phyloP scores from a whole-genome alignment of 1,140 invertebrate genomes.

The Papilio polytes region DNA sequence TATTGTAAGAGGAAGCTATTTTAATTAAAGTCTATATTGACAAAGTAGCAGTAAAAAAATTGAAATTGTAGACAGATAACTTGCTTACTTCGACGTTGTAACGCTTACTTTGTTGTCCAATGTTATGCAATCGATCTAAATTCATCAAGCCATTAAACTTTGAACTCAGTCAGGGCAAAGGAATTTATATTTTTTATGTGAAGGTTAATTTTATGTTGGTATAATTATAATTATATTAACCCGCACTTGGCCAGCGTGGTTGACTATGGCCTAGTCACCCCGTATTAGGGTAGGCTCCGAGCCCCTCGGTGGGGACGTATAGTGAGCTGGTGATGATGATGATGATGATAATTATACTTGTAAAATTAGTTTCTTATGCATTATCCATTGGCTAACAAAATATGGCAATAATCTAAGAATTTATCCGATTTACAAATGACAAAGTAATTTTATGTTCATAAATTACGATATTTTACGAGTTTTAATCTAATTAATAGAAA shows the following conservation, averaged over 20 bases:
- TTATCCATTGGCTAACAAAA: too few relatives aligned
- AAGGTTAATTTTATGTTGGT: not conserved
- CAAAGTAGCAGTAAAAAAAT: not conserved
- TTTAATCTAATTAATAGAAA: not conserved
- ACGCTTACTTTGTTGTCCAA: conserved; percentile 3
- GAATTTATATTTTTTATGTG: not conserved
- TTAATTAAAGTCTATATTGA: not conserved
- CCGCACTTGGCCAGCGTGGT: too few relatives aligned
- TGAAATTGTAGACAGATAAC: not conserved
- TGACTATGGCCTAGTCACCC: too few relatives aligned
- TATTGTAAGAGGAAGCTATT: not conserved
- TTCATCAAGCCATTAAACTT: conserved; percentile 14
- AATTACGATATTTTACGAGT: too few relatives aligned
- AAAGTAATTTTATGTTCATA: too few relatives aligned
- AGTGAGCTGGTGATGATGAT: too few relatives aligned
- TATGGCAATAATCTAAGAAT: not conserved
- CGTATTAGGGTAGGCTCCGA: too few relatives aligned
- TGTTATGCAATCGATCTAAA: conserved; percentile 7
- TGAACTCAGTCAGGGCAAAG: not conserved
- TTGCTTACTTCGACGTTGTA: not conserved
- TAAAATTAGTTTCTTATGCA: too few relatives aligned
- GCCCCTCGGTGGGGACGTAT: too few relatives aligned
- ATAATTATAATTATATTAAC: too few relatives aligned
- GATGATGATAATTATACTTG: too few relatives aligned
- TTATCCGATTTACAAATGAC: not conserved